Evolutionary conservation across 2,888 invertebrate genomes (phyloP).

Genomic region (Harpalus rufipes): DNA sequence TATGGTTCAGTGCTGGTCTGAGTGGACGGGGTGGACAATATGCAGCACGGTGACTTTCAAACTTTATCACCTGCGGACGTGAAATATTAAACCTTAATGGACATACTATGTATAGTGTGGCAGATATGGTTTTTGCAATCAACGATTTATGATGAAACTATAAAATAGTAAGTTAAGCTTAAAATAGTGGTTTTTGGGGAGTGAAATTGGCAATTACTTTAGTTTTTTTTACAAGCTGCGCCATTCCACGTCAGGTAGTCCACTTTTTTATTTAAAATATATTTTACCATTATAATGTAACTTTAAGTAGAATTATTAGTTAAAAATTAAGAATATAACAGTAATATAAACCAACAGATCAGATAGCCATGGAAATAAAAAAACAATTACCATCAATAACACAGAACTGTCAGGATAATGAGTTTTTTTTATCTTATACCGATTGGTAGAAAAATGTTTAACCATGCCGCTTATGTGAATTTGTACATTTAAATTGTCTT

Average conservation of each 20-base stretch:
- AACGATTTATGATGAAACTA: background rate
- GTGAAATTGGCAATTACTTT: background rate
- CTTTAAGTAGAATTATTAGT: too few relatives aligned
- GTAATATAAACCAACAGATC: too few relatives aligned
- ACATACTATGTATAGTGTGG: background rate
- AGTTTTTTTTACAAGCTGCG: background rate
- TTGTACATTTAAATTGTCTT: too few relatives aligned
- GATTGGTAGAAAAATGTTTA: too few relatives aligned
- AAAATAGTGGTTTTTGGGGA: background rate
- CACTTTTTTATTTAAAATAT: background rate
- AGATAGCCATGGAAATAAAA: too few relatives aligned
- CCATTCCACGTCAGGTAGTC: too few relatives aligned
- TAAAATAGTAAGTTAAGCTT: background rate
- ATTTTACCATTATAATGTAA: background rate
- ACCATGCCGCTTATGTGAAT: too few relatives aligned
- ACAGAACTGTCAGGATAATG: too few relatives aligned
- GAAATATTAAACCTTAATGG: constrained; percentile 19
- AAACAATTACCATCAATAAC: too few relatives aligned
- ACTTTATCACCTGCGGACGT: constrained; percentile 11
- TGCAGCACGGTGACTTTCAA: background rate
- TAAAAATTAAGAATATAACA: too few relatives aligned
- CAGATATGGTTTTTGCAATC: background rate
- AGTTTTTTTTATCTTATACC: too few relatives aligned
- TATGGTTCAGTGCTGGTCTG: background rate
- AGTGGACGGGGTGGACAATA: background rate